Conservation (phyloP, 2,888 invertebrate genomes). For the Parasteatoda lunata region DNA sequence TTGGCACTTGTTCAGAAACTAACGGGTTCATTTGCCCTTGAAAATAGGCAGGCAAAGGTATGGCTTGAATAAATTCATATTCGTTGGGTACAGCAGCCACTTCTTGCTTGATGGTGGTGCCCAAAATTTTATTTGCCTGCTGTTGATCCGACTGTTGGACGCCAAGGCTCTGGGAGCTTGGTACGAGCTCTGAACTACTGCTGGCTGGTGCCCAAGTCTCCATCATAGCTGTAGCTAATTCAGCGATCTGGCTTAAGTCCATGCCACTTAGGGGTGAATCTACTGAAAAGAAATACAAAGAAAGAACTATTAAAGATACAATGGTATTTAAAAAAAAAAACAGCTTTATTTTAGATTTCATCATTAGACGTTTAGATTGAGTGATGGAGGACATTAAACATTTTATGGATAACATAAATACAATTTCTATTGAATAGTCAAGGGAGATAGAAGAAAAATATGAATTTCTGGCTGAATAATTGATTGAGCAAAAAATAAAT, state of each 20-base stretch:
- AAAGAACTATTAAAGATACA: background rate
- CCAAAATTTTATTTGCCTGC: slow-evolving; percentile 42
- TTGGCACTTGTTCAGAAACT: slow-evolving; percentile 54
- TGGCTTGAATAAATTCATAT: slow-evolving; percentile 32
- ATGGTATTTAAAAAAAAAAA: background rate
- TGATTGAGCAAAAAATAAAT: too few relatives aligned
- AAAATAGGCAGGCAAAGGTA: slow-evolving; percentile 28
- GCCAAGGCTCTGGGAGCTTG: slow-evolving; percentile 42
- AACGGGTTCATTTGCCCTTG: slow-evolving; percentile 32
- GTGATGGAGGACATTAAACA: too few relatives aligned
- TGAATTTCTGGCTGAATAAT: too few relatives aligned
- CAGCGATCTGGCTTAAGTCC: slow-evolving; percentile 65
- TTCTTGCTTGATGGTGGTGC: slow-evolving; percentile 49
- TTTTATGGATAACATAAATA: too few relatives aligned
- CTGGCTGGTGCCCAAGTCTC: slow-evolving; percentile 56
- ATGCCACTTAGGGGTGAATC: slow-evolving; percentile 46
- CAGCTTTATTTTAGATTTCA: background rate
- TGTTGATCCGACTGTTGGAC: slow-evolving; percentile 39
- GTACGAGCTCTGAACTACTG: slow-evolving; percentile 42
- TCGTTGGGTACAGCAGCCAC: slow-evolving; percentile 7
- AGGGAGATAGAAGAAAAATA: too few relatives aligned
- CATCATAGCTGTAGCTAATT: slow-evolving; percentile 63
- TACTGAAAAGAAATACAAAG: slow-evolving; percentile 12
- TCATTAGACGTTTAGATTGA: too few relatives aligned
- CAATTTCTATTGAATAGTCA: too few relatives aligned